phyloP scores from a whole-genome alignment of 2,113 vertebrate genomes.

The Upupa epops region DNA sequence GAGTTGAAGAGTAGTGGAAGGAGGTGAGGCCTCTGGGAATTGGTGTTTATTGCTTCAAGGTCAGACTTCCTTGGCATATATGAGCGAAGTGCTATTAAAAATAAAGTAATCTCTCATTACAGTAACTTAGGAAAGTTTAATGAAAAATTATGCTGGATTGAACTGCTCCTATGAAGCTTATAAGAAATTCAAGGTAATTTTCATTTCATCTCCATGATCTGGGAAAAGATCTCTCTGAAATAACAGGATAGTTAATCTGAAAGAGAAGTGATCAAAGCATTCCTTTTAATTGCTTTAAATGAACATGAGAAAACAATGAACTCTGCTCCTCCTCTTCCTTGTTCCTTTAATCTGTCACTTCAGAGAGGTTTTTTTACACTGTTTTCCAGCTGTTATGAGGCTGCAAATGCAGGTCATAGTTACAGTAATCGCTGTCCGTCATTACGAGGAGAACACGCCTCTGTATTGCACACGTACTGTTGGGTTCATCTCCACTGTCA shows the following conservation, averaged over 20 bases:
- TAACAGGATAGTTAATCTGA: neutral
- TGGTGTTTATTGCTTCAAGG: neutral
- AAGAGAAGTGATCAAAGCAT: neutral
- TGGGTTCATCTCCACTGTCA: neutral
- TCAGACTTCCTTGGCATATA: neutral
- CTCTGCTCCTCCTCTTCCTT: neutral
- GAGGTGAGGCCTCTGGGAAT: neutral
- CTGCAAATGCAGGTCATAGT: neutral
- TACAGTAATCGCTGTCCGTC: neutral
- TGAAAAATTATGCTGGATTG: neutral
- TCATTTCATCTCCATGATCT: neutral
- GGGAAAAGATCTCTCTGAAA: neutral
- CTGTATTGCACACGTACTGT: neutral
- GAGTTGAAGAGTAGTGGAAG: neutral
- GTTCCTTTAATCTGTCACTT: neutral
- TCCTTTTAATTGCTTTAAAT: slow-evolving; percentile 27
- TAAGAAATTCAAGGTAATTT: neutral
- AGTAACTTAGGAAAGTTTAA: neutral
- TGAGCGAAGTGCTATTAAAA: neutral
- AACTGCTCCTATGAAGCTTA: neutral
- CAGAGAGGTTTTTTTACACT: neutral
- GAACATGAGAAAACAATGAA: neutral
- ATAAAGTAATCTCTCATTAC: neutral
- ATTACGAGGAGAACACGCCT: neutral
- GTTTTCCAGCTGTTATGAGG: neutral